Evolutionary conservation across 2,113 vertebrate species (phyloP), one percentile per base, ranked within the genome.

Genomic region (Psilopogon haemacephalus): DNA sequence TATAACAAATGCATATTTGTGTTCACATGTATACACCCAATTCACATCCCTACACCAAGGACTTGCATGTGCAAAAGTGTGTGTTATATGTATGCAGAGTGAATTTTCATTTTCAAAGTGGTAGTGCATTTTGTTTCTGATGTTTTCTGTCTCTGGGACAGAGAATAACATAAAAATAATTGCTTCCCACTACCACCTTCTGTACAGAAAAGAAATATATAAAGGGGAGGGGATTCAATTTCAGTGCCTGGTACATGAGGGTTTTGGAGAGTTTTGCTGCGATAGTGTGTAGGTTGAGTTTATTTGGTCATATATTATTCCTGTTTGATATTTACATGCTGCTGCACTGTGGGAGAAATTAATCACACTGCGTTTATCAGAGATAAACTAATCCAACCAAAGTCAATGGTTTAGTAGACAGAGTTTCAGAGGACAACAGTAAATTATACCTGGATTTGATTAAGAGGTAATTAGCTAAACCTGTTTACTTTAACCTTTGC

Each of bases 401-500:
- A 95, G 46, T 24, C 77, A 38, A 11, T 11, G 46, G 84, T 85
- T 95, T 93, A 83, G 56, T 15, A 88, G n/a, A 42, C 84, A 67
- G 78, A 79, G 33, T 84, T 96, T 89, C 82, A 92, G 84, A 80
- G 71, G 33, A 91, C 37, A 77, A 76, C 84, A 86, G 84, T 95
- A 94, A 96, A 94, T 94, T 95, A 80, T 83, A 92, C 71, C 87
- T 88, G 91, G 87, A 64, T 87, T 96, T 96, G 91, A 96, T 95
- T 94, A 95, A 92, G 87, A 88, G 75, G 84, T 95, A 94, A 95
- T 95, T 95, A 96, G 60, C 91, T 95, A 89, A 96, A 91, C 89
- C 71, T 96, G 84, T 96, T 96, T 96, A 94, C 91, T 72, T 95
- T 96, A 96, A 96, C 91, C 95, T 96, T 80, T 96, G 84, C 84